These are phyloP conservation scores for Himalopsyche kuldschensis DNA, from an alignment of 2,888 invertebrate species.

Conservation along the genomic window DNA sequence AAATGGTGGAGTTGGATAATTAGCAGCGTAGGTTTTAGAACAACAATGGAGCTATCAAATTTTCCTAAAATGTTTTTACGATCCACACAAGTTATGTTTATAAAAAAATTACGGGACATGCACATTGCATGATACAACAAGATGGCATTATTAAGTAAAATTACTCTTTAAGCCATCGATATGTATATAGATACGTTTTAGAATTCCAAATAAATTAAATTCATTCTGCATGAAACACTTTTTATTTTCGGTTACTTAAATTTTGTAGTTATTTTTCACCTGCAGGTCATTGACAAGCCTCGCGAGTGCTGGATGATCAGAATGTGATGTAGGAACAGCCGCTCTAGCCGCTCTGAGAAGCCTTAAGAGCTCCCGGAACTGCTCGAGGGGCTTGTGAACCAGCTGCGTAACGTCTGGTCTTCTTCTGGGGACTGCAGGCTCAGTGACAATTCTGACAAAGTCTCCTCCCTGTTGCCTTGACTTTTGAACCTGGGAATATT, in stretches of 20 bases:
- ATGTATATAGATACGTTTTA: too few relatives aligned
- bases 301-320: constrained; percentile 46
- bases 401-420: constrained; percentile 84
- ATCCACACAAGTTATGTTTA: too few relatives aligned
- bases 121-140: too few relatives aligned
- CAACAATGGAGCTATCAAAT: too few relatives aligned
- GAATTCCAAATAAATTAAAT: background rate
- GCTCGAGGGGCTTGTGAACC: constrained; percentile 82
- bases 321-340: constrained; percentile 37
- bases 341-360: constrained; percentile 55
- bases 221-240: too few relatives aligned
- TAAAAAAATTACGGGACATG: too few relatives aligned
- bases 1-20: too few relatives aligned
- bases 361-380: constrained; percentile 59
- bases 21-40: too few relatives aligned
- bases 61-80: too few relatives aligned
- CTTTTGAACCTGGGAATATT: constrained; percentile 61
- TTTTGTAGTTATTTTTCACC: constrained; percentile 43
- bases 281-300: constrained; percentile 53
- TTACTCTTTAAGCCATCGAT: too few relatives aligned
- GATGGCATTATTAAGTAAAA: too few relatives aligned
- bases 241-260: background rate
- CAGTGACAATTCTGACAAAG: constrained; percentile 78
- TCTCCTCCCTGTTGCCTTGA: constrained; percentile 74
- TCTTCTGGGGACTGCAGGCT: constrained; percentile 78